These are phyloP conservation scores for Hedya salicella DNA, from an alignment of 2,888 invertebrate genomes.

Conservation along the genomic window DNA sequence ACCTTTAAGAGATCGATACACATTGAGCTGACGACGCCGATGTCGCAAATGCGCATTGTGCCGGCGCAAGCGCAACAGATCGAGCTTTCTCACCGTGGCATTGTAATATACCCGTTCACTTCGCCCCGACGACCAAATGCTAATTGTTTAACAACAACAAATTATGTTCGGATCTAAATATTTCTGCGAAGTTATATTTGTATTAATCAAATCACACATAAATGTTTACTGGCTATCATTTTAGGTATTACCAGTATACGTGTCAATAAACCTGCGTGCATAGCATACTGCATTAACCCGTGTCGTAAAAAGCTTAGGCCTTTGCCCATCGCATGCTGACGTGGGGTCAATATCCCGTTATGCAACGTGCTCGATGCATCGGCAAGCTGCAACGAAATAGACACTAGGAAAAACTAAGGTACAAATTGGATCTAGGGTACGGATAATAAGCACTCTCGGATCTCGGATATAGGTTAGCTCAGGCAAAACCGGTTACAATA, in stretches of 20 bases:
- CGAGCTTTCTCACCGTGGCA: constrained; percentile 76
- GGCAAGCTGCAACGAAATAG: constrained; percentile 19
- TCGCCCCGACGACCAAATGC: constrained; percentile 32
- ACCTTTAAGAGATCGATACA: constrained; percentile 67
- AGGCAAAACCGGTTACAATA: neutral
- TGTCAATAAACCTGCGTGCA: constrained; percentile 19
- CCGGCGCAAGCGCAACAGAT: constrained; percentile 47
- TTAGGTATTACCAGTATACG: neutral
- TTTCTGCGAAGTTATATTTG: neutral
- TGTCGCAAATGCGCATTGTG: constrained; percentile 72
- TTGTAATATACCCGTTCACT: constrained; percentile 75
- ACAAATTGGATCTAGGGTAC: neutral
- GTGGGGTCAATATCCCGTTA: constrained; percentile 50
- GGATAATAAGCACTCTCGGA: neutral
- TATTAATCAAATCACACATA: neutral
- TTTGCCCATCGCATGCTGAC: constrained; percentile 44
- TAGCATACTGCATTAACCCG: constrained; percentile 44
- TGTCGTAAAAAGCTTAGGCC: constrained; percentile 48
- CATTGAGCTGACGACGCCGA: constrained; percentile 59
- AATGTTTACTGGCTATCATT: neutral
- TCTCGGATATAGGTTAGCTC: constrained; percentile 1
- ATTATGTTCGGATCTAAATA: neutral
- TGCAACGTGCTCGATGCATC: constrained; percentile 37
- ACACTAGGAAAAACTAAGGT: constrained; percentile 10
- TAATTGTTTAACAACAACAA: constrained; percentile 8